Evolutionary conservation across 2,888 invertebrate genomes (phyloP).

Genomic region (Leucania comma): DNA sequence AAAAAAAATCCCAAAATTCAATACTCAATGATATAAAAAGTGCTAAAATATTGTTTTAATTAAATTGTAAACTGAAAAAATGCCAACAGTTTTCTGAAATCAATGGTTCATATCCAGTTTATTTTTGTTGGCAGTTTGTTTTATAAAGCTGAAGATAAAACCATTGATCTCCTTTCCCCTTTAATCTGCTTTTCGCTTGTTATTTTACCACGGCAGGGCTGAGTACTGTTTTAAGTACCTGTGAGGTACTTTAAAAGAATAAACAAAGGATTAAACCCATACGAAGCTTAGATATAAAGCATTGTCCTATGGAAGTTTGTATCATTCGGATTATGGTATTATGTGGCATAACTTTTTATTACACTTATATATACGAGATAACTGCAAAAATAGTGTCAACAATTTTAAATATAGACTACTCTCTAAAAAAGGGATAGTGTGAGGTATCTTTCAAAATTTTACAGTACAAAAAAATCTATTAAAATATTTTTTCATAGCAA

Average conservation of each 20-base stretch:
- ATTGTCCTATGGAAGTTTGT: not conserved
- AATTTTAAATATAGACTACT: no score
- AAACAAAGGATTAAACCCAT: not conserved
- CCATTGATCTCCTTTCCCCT: slow-evolving; percentile 10
- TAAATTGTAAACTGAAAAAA: not conserved
- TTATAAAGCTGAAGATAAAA: slow-evolving; percentile 23
- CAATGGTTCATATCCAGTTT: slow-evolving; percentile 13
- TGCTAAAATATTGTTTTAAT: no score
- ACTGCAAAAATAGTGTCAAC: no score
- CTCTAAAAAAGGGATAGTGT: no score
- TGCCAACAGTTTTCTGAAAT: not conserved
- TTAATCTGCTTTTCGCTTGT: slow-evolving; percentile 22
- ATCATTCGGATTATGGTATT: no score
- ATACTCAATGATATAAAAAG: not conserved
- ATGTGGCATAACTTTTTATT: not conserved
- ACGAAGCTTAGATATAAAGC: not conserved
- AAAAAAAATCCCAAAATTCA: not conserved
- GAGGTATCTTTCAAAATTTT: no score
- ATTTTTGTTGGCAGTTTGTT: slow-evolving; percentile 21
- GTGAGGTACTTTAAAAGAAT: not conserved
- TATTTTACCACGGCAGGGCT: slow-evolving; percentile 4
- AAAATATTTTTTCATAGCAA: no score
- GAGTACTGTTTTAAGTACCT: not conserved
- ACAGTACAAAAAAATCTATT: no score
- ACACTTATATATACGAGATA: no score